These are phyloP conservation scores for Alviniconcha strummeri DNA, from an alignment of 2,888 invertebrate genomes.

Conservation along the genomic window DNA sequence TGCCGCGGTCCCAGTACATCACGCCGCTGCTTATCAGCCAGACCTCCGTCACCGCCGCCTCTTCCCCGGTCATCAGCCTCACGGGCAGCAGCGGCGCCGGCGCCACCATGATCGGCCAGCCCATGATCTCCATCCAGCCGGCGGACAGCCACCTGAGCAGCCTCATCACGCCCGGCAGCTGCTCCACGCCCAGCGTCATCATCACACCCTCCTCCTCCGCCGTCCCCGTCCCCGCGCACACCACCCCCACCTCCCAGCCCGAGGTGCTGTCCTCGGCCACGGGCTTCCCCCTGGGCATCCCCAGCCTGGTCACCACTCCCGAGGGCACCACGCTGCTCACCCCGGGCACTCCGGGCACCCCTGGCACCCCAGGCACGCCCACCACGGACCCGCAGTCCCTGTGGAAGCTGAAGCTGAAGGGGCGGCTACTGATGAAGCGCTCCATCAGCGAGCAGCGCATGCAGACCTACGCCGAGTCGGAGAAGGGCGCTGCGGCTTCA, in stretches of 20 bases:
- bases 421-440: constrained; percentile 70
- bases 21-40: constrained; percentile 27
- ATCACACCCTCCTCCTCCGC: constrained; percentile 23
- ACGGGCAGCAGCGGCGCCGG: constrained; percentile 22
- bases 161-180: not conserved
- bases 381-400: constrained; percentile 40
- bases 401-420: constrained; percentile 61
- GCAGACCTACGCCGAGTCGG: constrained; percentile 23
- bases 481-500: not conserved
- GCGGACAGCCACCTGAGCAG: not conserved
- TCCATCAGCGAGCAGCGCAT: constrained; percentile 64
- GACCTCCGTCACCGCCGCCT: constrained; percentile 12
- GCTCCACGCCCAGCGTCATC: constrained; percentile 27
- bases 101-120: constrained; percentile 45
- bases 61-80: constrained; percentile 11
- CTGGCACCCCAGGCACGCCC: constrained; percentile 40
- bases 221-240: not conserved
- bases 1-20: constrained; percentile 33
- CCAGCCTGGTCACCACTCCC: constrained; percentile 29
- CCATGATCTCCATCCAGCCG: constrained; percentile 44
- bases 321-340: constrained; percentile 29
- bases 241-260: constrained; percentile 8
- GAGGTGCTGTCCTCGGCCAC: constrained; percentile 31
- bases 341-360: constrained; percentile 37
- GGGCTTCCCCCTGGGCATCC: constrained; percentile 32